A percentile compares a stretch with the other conserved stretches of the same genome.
Evolutionary conservation across 2,797 vertebrate genomes (phyloP).

Genomic region (Dromococcyx pavoninus): DNA sequence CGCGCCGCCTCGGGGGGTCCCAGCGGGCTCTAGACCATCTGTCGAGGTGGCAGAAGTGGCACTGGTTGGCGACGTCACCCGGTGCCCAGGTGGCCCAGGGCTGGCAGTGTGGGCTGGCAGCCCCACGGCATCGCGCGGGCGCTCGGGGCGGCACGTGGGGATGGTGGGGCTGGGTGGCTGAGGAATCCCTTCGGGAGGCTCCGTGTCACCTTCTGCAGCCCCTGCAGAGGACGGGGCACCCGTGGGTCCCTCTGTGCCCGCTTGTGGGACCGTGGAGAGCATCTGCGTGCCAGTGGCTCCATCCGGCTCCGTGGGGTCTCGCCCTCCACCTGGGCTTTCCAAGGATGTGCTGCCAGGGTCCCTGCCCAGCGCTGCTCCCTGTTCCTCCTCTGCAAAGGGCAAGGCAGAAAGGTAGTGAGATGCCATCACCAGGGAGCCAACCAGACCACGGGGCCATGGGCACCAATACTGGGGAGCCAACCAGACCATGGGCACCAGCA

Average conservation of each 20-base stretch:
- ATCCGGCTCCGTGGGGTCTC: not conserved
- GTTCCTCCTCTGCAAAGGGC: conserved; percentile 58
- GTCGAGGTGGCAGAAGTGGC: not conserved
- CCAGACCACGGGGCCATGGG: rapidly evolving
- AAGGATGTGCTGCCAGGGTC: not conserved
- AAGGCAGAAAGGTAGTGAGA: conserved; percentile 2
- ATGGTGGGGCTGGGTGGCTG: rapidly evolving
- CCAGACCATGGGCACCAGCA: not conserved
- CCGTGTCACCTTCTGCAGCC: conserved; percentile 19
- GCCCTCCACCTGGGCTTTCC: not conserved
- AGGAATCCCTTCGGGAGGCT: not conserved
- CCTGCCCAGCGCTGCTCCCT: not conserved
- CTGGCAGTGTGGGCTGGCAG: not conserved
- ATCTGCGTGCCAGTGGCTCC: not conserved
- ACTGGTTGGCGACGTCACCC: not conserved
- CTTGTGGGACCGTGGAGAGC: not conserved
- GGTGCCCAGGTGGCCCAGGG: not conserved
- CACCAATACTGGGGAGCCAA: not conserved
- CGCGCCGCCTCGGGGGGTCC: rapidly evolving
- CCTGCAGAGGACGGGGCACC: rapidly evolving
- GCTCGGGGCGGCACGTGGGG: rapidly evolving
- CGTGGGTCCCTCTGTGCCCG: not conserved
- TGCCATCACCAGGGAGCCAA: rapidly evolving
- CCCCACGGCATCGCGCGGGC: conserved; percentile 24
- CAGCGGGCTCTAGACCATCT: not conserved